phyloP scores from a whole-genome alignment of 2,888 invertebrate species.

The Zygaena filipendulae region DNA sequence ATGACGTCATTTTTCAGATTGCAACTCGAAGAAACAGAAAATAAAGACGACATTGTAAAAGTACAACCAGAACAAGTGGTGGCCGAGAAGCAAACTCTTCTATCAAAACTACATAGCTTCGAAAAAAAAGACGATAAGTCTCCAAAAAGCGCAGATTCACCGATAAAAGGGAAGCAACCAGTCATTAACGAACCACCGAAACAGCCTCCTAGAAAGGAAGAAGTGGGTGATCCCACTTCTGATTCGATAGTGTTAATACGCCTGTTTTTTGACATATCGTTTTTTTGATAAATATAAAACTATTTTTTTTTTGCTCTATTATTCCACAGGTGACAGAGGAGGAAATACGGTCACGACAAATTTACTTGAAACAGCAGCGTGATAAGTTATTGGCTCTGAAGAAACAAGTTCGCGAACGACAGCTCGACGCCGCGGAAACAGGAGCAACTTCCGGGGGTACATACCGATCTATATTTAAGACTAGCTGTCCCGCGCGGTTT shows the following conservation, averaged over 20 bases:
- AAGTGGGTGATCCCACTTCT: conserved; percentile 25
- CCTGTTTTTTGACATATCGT: too few relatives aligned
- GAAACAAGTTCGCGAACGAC: conserved; percentile 85
- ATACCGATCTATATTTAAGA: not conserved
- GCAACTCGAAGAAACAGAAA: conserved; percentile 39
- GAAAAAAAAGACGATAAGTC: conserved; percentile 35
- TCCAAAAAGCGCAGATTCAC: conserved; percentile 10
- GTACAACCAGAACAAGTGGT: conserved; percentile 49
- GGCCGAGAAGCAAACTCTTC: conserved; percentile 48
- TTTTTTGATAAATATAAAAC: too few relatives aligned
- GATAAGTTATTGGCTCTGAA: conserved; percentile 92
- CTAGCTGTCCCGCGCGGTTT: too few relatives aligned
- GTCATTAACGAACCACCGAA: conserved; percentile 26
- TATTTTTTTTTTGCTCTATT: too few relatives aligned
- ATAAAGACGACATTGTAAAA: conserved; percentile 27
- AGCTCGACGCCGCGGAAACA: conserved; percentile 73
- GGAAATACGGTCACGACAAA: conserved; percentile 82
- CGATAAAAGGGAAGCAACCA: conserved; percentile 16
- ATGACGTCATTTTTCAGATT: too few relatives aligned
- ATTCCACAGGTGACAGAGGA: conserved; percentile 51
- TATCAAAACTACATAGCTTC: conserved; percentile 48
- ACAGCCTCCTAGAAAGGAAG: conserved; percentile 36
- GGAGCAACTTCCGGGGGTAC: conserved; percentile 53
- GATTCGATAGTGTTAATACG: not conserved
- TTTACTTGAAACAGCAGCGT: conserved; percentile 88